Base-by-base conservation (phyloP, 2,113 vertebrate genomes). In the Noturus placidus region DNA sequence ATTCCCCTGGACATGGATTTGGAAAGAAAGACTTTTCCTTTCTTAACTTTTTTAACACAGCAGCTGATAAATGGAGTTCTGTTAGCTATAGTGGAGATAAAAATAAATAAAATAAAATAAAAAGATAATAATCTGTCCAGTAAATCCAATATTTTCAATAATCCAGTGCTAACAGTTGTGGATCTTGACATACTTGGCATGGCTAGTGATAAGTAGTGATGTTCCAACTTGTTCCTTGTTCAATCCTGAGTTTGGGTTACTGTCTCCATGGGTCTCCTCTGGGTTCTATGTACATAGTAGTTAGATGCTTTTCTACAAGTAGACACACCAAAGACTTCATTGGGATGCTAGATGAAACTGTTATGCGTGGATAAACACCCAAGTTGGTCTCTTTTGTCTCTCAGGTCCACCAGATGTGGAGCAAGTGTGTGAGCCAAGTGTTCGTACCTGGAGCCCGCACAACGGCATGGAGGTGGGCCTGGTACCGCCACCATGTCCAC, bases 341-440 rank as follows among this genome's bases (percentile, higher is more conserved):
- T n/a, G 52, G 74, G 42, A 27, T 77, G 46, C 13, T 19, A 4
- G 13, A 33, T n/a, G 13, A 33, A 56, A 56, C 4, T 35, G 30
- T 33, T 57, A 57, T 20, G 38, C n/a, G 38, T 35, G 8, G 3
- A 80, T 80, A 57, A 56, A 33, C 17, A 81, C 33, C 27, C 20
- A 19, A 19, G 19, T 57, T 76, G 59, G 76, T 81, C 50, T 46
- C 59, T 69, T 87, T 7, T 78, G 81, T 82, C 82, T 91, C 69
- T 86, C 89, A 99, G 98, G 98, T n/a, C 98, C 97, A 84, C 98
- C 98, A 87, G 98, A 99, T 1, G 98, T 99, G 74, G 98, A 99
- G 91, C 98, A 99, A 91, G 96, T 96, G 8, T 99, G 98, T 86
- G 98, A 99, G 91, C 96, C 97, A 91, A 99, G 97, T 1, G 98